Conservation (phyloP, 2,113 vertebrate species). For the Grammomys surdaster region DNA sequence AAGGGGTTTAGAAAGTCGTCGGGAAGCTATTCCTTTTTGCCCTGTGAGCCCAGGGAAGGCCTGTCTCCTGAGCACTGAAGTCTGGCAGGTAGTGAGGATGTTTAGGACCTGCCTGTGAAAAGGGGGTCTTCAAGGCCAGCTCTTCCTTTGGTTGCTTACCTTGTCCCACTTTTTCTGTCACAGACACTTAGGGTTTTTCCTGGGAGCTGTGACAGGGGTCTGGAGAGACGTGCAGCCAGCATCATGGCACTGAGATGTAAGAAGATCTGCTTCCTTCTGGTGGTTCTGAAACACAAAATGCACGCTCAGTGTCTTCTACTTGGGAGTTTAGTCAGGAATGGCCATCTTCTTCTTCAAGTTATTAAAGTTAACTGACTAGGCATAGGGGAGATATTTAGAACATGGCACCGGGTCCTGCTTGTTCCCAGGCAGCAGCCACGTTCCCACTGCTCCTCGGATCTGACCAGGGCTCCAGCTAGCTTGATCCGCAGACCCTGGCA, state of each 20-base stretch:
- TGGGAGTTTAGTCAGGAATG: neutral
- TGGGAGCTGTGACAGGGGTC: constrained; percentile 79
- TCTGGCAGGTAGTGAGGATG: neutral
- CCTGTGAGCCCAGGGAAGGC: neutral
- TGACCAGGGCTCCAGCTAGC: too few species aligned
- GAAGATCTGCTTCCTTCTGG: constrained; percentile 41
- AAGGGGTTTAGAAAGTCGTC: neutral
- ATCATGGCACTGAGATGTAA: constrained; percentile 67
- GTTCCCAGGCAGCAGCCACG: too few species aligned
- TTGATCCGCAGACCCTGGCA: too few species aligned
- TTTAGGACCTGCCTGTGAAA: neutral
- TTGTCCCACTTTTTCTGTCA: constrained; percentile 63
- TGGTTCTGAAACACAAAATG: constrained; percentile 83
- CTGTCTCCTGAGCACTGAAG: neutral
- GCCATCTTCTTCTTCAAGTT: neutral
- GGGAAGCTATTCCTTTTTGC: neutral
- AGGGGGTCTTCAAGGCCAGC: neutral
- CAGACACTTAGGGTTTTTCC: constrained; percentile 78
- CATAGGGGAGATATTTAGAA: too few species aligned
- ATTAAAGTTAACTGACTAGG: neutral
- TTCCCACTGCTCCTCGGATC: too few species aligned
- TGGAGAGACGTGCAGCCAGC: constrained; percentile 83
- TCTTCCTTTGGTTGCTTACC: constrained; percentile 76
- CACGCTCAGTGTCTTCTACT: constrained; percentile 44
- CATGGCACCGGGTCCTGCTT: too few species aligned